These are phyloP conservation scores for Silurus aristotelis DNA, from an alignment of 2,797 vertebrate species.

Conservation along the genomic window DNA sequence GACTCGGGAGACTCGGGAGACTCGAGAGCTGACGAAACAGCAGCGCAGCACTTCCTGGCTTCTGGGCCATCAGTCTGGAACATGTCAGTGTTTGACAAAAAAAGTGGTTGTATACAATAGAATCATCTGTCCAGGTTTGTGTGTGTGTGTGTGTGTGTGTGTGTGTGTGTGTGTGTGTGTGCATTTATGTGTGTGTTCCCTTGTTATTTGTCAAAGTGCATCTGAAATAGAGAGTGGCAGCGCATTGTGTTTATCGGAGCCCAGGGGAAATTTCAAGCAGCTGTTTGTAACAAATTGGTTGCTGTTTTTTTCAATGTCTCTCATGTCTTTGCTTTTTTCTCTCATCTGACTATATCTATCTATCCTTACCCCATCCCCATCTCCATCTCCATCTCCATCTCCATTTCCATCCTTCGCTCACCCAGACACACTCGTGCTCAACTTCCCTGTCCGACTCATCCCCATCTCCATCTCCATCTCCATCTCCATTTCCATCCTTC, in stretches of 20 bases:
- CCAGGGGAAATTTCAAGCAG: conserved; percentile 72
- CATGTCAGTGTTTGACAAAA: conserved; percentile 32
- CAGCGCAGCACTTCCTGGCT: conserved; percentile 49
- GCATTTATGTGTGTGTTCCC: conserved; percentile 15
- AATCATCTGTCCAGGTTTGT: conserved; percentile 33
- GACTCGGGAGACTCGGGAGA: conserved; percentile 11
- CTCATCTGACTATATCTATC: conserved; percentile 3
- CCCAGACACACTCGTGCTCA: not conserved
- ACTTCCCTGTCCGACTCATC: not conserved
- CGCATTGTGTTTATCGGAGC: conserved; percentile 54
- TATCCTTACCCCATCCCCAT: too few relatives aligned
- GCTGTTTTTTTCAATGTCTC: conserved; percentile 36
- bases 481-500: not conserved
- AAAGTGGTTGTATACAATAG: conserved; percentile 8
- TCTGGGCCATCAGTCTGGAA: conserved; percentile 38
- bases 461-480: not conserved
- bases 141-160: conserved; percentile 10
- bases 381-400: not conserved
- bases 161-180: conserved; percentile 20
- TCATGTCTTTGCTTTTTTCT: conserved; percentile 29
- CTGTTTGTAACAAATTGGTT: conserved; percentile 66
- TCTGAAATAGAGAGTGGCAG: conserved; percentile 59
- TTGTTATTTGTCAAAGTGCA: conserved; percentile 57
- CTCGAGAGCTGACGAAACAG: conserved; percentile 28
- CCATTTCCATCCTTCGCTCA: not conserved